Conservation (phyloP, 2,797 vertebrate genomes). For the Poecilia wingei region DNA sequence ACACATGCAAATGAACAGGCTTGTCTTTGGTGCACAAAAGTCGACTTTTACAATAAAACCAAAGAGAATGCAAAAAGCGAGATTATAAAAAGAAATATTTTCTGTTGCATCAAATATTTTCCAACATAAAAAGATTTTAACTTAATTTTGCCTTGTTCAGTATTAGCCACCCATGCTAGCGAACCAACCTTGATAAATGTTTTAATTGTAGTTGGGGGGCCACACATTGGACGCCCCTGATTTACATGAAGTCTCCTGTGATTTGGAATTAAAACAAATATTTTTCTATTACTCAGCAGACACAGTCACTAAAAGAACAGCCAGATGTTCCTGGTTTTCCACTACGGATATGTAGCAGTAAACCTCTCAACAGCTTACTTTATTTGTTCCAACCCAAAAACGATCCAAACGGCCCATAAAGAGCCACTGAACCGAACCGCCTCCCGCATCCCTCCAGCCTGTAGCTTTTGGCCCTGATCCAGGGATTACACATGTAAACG, state of each 20-base stretch:
- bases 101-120: no score
- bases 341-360: slow-evolving; percentile 19
- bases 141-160: no score
- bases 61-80: background rate
- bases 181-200: background rate
- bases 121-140: no score
- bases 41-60: background rate
- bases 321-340: slow-evolving; percentile 13
- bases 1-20: no score
- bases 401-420: slow-evolving; percentile 37
- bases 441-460: slow-evolving; percentile 41
- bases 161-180: no score
- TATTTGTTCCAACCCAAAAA: slow-evolving; percentile 9
- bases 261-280: background rate
- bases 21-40: background rate
- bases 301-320: background rate
- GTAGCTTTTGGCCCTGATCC: slow-evolving; percentile 60
- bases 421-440: slow-evolving; percentile 36
- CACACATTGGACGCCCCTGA: background rate
- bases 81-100: no score
- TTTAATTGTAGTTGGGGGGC: background rate
- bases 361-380: slow-evolving; percentile 32
- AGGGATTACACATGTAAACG: slow-evolving; percentile 35
- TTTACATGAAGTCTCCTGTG: background rate
- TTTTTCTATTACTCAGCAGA: background rate